Evolutionary conservation across 2,888 invertebrate species (phyloP).

Genomic region (Aphodius sticticus): DNA sequence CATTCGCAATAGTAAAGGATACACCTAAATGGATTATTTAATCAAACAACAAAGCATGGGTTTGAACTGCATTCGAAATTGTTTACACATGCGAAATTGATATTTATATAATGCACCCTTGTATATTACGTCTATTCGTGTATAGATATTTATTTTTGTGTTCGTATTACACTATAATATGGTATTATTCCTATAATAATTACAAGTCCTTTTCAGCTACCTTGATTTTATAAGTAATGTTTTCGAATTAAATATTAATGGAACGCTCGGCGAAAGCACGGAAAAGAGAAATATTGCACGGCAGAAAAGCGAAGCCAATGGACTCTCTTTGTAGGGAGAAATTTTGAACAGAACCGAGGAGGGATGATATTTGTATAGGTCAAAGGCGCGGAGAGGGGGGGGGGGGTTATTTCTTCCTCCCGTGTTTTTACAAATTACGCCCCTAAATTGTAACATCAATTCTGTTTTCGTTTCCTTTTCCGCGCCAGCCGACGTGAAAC

Average conservation of each 20-base stretch:
- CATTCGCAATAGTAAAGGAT: not conserved
- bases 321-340: not conserved
- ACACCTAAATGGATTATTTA: not conserved
- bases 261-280: not conserved
- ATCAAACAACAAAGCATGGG: not conserved
- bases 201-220: too few species aligned
- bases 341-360: not conserved
- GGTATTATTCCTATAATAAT: too few species aligned
- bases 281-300: not conserved
- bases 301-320: slow-evolving; percentile 16
- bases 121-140: too few species aligned
- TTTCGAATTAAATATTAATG: not conserved
- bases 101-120: too few species aligned
- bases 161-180: too few species aligned
- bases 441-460: slow-evolving; percentile 32
- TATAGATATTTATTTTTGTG: too few species aligned
- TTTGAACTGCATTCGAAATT: not conserved
- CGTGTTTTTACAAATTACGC: slow-evolving; percentile 28
- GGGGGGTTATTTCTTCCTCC: slow-evolving; percentile 10
- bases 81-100: too few species aligned
- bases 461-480: slow-evolving; percentile 24
- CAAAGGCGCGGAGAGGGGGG: not conserved
- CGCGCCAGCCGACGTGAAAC: slow-evolving; percentile 21
- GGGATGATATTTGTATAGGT: slow-evolving; percentile 21
- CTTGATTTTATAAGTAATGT: not conserved